Evolutionary conservation across 2,797 vertebrate genomes (phyloP).

Genomic region (Etheostoma nigrum): DNA sequence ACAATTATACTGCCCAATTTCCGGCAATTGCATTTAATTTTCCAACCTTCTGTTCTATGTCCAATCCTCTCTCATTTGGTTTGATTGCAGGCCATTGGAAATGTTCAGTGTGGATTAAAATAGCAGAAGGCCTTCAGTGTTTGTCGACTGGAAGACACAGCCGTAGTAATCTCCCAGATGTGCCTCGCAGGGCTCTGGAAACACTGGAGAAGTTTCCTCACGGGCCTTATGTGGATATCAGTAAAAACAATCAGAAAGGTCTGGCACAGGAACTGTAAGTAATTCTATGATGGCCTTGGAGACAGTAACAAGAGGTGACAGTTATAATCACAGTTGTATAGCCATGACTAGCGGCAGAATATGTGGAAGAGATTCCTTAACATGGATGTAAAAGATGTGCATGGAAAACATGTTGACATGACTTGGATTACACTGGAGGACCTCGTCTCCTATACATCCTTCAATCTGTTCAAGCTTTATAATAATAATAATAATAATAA

Average conservation of each 20-base stretch:
- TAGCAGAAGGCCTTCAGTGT: conserved; percentile 69
- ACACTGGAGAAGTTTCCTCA: conserved; percentile 67
- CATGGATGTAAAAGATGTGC: conserved; percentile 60
- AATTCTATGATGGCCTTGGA: conserved; percentile 71
- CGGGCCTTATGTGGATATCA: conserved; percentile 63
- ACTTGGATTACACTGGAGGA: conserved; percentile 29
- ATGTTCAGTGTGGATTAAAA: conserved; percentile 78
- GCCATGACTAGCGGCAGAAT: conserved; percentile 56
- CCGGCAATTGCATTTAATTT: conserved; percentile 73
- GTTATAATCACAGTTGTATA: conserved; percentile 69
- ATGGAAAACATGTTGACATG: conserved; percentile 58
- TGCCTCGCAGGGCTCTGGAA: conserved; percentile 72
- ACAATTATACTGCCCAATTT: conserved; percentile 64
- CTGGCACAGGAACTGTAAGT: conserved; percentile 65
- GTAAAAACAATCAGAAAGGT: conserved; percentile 75
- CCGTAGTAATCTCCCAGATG: conserved; percentile 81
- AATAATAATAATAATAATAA: too few relatives aligned
- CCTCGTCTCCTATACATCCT: background rate
- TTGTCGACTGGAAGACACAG: conserved; percentile 56
- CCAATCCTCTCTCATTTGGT: conserved; percentile 70
- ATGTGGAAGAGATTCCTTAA: conserved; percentile 61
- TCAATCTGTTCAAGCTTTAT: conserved; percentile 17
- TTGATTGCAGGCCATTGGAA: conserved; percentile 76
- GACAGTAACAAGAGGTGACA: conserved; percentile 75
- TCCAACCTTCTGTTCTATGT: conserved; percentile 64